phyloP scores from a whole-genome alignment of 2,888 invertebrate genomes.

The Drosophila neutralis region DNA sequence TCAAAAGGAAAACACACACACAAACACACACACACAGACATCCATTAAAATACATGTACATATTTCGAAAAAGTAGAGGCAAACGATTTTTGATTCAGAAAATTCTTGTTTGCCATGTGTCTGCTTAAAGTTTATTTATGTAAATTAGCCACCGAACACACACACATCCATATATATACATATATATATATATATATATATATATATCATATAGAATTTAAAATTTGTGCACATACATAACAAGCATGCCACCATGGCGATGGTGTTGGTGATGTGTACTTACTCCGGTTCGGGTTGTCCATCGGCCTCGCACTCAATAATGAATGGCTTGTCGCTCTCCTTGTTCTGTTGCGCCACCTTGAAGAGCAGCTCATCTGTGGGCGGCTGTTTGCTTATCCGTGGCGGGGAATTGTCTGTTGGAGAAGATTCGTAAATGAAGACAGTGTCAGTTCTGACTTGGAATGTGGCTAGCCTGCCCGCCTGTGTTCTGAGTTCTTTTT shows the following conservation, averaged over 20 bases:
- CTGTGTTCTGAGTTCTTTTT: background rate
- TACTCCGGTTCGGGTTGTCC: slow-evolving; percentile 97
- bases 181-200: background rate
- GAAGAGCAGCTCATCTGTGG: slow-evolving; percentile 95
- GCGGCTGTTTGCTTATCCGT: slow-evolving; percentile 95
- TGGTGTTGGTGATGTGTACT: slow-evolving; percentile 81
- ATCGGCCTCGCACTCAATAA: slow-evolving; percentile 98
- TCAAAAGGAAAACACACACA: slow-evolving; percentile 6
- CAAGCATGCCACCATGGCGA: background rate
- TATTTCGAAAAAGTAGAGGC: background rate
- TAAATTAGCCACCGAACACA: slow-evolving; percentile 30
- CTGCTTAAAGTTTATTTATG: slow-evolving; percentile 68
- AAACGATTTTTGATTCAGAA: slow-evolving; percentile 34
- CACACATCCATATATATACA: background rate
- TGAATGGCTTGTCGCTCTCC: slow-evolving; percentile 96
- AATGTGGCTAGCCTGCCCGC: background rate
- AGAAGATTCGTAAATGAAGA: background rate
- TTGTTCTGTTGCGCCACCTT: slow-evolving; percentile 93
- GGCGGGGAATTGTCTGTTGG: slow-evolving; percentile 93
- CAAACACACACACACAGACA: background rate
- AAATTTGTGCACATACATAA: background rate
- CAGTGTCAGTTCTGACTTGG: slow-evolving; percentile 13
- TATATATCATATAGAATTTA: background rate
- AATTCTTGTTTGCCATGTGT: slow-evolving; percentile 26
- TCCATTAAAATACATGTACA: background rate